Conservation (phyloP, 35 echinoderm and acorn worm genomes). For the Chiridota heheva region DNA sequence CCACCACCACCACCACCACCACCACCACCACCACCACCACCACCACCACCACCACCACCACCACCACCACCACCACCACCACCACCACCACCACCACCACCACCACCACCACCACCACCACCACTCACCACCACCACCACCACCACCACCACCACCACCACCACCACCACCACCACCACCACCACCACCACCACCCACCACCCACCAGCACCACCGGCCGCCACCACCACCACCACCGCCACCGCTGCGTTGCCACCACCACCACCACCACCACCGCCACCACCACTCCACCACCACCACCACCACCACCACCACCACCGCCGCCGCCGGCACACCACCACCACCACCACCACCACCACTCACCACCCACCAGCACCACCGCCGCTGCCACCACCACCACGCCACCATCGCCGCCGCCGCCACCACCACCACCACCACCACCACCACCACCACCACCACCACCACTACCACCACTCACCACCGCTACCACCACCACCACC, state of each 20-base stretch:
- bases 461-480: too few species aligned
- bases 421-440: neutral
- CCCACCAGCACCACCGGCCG: too few species aligned
- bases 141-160: constrained; percentile 4
- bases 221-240: neutral
- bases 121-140: too few species aligned
- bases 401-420: constrained; percentile 2
- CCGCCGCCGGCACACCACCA: too few species aligned
- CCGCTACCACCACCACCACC: constrained; percentile 4
- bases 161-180: neutral
- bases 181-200: too few species aligned
- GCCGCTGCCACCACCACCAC: too few species aligned
- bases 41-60: constrained; percentile 4
- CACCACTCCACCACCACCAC: too few species aligned
- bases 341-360: too few species aligned
- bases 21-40: constrained; percentile 4
- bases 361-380: too few species aligned
- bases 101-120: constrained; percentile 3
- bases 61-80: constrained; percentile 3
- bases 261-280: neutral
- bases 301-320: constrained; percentile 4
- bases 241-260: neutral
- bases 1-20: constrained; percentile 4
- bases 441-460: constrained; percentile 4
- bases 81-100: constrained; percentile 4